phyloP scores from a whole-genome alignment of 1,140 invertebrate species.

The Cyclina sinensis region DNA sequence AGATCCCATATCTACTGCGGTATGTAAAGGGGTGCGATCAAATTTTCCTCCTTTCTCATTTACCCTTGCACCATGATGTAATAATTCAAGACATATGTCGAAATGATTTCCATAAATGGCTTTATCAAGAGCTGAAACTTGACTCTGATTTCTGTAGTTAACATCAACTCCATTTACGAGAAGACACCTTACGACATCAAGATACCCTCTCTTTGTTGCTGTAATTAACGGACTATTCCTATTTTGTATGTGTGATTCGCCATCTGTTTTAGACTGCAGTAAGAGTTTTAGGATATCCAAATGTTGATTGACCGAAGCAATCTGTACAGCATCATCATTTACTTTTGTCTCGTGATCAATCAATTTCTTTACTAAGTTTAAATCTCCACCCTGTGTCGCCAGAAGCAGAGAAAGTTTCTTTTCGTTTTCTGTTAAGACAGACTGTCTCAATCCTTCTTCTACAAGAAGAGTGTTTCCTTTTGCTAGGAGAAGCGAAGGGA shows the following conservation, averaged over 20 bases:
- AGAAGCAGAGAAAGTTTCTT: background rate
- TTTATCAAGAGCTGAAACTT: background rate
- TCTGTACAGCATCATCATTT: conserved; percentile 22
- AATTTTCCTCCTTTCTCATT: background rate
- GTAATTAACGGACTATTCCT: conserved; percentile 16
- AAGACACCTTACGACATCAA: background rate
- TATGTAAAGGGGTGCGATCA: background rate
- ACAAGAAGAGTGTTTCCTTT: background rate
- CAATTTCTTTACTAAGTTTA: background rate
- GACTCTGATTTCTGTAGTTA: background rate
- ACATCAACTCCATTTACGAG: background rate
- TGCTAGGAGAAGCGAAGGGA: background rate
- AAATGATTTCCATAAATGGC: background rate
- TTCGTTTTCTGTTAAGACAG: background rate
- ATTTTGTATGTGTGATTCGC: background rate
- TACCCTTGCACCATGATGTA: background rate
- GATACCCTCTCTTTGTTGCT: background rate
- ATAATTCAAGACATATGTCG: background rate
- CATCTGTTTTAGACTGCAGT: background rate
- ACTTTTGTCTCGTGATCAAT: background rate
- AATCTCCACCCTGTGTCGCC: background rate
- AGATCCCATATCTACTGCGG: background rate
- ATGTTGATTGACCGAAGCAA: background rate
- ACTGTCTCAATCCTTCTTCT: background rate
- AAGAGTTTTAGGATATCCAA: background rate